A percentile compares a stretch with the other conserved stretches of the same genome.
These are phyloP conservation scores for Artibeus lituratus DNA, from an alignment of 2,797 vertebrate species.

Conservation along the genomic window DNA sequence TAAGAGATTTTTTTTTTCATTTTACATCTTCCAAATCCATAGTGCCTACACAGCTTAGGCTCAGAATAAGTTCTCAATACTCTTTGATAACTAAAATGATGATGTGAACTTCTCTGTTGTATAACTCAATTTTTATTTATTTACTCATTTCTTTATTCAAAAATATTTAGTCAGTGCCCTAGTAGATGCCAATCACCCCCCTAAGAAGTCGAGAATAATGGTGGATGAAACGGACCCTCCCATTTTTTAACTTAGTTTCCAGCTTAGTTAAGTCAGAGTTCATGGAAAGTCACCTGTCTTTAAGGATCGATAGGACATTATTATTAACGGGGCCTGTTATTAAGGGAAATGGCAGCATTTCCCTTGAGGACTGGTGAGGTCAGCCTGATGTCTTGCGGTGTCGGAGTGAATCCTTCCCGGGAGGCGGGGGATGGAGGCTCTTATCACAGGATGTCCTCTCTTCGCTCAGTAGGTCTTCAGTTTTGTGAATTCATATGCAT, in stretches of 20 bases:
- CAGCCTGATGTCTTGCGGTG: not conserved
- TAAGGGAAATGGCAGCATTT: not conserved
- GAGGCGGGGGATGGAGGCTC: not conserved
- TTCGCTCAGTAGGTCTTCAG: not conserved
- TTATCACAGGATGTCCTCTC: not conserved
- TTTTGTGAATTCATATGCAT: conserved; percentile 28
- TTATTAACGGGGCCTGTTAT: not conserved
- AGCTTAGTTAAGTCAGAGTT: not conserved
- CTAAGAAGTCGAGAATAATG: not conserved
- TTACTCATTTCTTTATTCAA: not conserved
- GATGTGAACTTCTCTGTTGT: not conserved
- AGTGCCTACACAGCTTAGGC: not conserved
- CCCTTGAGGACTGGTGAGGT: not conserved
- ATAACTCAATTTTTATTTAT: not conserved
- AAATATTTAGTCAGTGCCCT: not conserved
- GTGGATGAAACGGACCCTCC: not conserved
- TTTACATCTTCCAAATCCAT: not conserved
- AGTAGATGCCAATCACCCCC: not conserved
- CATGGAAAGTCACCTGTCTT: not conserved
- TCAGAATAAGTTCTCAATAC: not conserved
- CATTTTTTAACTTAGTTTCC: not conserved
- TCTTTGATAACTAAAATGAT: not conserved
- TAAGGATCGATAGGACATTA: not conserved
- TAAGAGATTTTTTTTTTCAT: not conserved
- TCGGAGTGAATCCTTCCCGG: not conserved